Base-by-base conservation (phyloP, 2,888 invertebrate species). In the Lomographa bimaculata region DNA sequence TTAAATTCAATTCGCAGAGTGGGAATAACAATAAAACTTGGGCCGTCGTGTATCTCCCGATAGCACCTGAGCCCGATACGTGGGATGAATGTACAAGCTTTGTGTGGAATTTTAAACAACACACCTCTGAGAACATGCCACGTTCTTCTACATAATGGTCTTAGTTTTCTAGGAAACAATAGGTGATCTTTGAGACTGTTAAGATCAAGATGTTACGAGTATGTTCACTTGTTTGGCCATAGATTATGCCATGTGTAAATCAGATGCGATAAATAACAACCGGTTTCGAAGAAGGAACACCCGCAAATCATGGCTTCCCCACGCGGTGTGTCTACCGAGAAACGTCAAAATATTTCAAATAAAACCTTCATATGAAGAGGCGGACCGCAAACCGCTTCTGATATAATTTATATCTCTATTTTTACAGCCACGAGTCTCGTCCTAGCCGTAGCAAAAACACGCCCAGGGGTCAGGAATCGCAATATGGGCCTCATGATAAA, bases 1-100 rank as follows among this genome's bases (percentile, higher is more conserved):
- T 84, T 73, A 80, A 85, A 87, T 87, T 87, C 87, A 87, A 86
- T 87, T 84, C 86, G 74, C 80, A 77, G 73, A 87, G 86, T 85
- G 86, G 79, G 72, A 74, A 76, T 75, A 83, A 87, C 84, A 85
- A 86, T 86, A 86, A 86, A 86, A 85, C 73, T 59, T 62, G 70
- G 64, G 64, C 63, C 69, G 66, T 62, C 67, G 69, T 71, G 75
- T 85, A 79, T 82, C 79, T 79, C 55, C 55, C 55, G 66, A 67
- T 63, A 75, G 74, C 85, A 85, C 86, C 85, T 87, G 87, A 69
- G 74, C 63, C 71, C 60, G 50, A 47, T 64, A 83, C 86, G 84
- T 83, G 85, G 50, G 55, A 50, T 45, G 83, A 82, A 85, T 84
- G 47, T 52, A 56, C 52, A 16, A 36, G 41, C 54, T 41, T 52